phyloP scores from a whole-genome alignment of 1,140 invertebrate genomes.

The Neodiprion virginianus region DNA sequence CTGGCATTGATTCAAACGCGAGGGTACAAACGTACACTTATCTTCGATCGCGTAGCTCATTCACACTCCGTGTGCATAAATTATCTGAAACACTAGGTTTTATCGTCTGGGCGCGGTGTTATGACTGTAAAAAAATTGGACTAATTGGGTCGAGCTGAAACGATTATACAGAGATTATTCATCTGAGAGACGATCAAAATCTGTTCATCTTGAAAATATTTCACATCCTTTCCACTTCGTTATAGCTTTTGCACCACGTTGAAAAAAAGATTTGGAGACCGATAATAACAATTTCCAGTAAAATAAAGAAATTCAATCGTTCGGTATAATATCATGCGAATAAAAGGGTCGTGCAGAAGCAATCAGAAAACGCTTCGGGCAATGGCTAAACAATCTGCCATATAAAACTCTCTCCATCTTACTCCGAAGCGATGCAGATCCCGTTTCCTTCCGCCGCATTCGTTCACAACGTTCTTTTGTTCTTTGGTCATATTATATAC shows the following conservation, averaged over 20 bases:
- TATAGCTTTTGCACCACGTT: neutral
- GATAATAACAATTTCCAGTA: neutral
- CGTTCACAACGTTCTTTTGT: neutral
- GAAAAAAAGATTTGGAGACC: neutral
- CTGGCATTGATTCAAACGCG: slow-evolving; percentile 4
- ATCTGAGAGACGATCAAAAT: too few relatives aligned
- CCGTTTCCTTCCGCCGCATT: slow-evolving; percentile 1
- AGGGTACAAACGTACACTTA: neutral
- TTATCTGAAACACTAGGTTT: too few relatives aligned
- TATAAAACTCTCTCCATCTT: slow-evolving; percentile 37
- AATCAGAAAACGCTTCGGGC: slow-evolving; percentile 42
- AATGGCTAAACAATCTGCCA: slow-evolving; percentile 42
- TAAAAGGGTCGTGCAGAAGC: slow-evolving; percentile 30
- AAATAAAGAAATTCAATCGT: slow-evolving; percentile 43
- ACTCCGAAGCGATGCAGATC: neutral
- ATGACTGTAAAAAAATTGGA: too few relatives aligned
- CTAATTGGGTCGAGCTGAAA: too few relatives aligned
- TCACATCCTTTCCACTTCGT: neutral
- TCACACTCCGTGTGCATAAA: neutral
- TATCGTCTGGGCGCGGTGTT: too few relatives aligned
- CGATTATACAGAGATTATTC: too few relatives aligned
- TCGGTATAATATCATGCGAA: slow-evolving; percentile 38
- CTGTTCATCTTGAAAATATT: too few relatives aligned
- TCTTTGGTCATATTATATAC: neutral
- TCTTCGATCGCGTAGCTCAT: neutral